Percentiles rank a stretch among this genome's conserved stretches.
phyloP scores from a whole-genome alignment of 1,140 invertebrate species.

The Drosophila triauraria region DNA sequence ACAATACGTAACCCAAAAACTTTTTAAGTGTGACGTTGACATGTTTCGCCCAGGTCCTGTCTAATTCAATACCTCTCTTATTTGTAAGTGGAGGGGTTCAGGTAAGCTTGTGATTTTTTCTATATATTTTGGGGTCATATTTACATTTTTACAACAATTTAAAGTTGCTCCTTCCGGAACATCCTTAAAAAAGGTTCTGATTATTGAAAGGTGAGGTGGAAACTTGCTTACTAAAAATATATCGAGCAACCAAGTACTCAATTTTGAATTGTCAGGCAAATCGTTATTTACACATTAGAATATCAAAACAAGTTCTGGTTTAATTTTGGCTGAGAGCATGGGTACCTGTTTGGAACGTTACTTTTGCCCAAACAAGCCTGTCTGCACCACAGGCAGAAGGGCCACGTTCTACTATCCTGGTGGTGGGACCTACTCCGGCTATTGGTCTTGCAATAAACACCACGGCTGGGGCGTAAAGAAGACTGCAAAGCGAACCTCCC shows the following conservation, averaged over 20 bases:
- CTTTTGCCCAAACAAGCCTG: slow-evolving; percentile 56
- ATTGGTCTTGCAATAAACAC: slow-evolving; percentile 67
- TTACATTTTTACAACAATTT: neutral
- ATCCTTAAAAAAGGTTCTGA: slow-evolving; percentile 2
- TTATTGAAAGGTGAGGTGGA: slow-evolving; percentile 5
- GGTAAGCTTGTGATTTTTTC: neutral
- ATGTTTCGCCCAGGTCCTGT: neutral
- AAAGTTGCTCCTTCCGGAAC: neutral
- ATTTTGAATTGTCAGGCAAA: slow-evolving; percentile 23
- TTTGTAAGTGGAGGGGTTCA: neutral
- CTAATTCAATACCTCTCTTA: neutral
- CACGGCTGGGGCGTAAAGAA: slow-evolving; percentile 59
- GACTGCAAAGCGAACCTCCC: slow-evolving; percentile 29
- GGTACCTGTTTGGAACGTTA: slow-evolving; percentile 47
- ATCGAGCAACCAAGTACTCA: slow-evolving; percentile 3
- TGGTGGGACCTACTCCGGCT: slow-evolving; percentile 68
- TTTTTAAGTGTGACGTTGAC: slow-evolving; percentile 42
- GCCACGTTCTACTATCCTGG: slow-evolving; percentile 60
- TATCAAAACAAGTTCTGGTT: slow-evolving; percentile 10
- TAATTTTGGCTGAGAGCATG: slow-evolving; percentile 49
- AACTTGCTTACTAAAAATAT: neutral
- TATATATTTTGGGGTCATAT: neutral
- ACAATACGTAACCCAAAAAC: slow-evolving; percentile 25
- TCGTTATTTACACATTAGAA: slow-evolving; percentile 12
- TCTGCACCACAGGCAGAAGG: slow-evolving; percentile 57